phyloP scores from a whole-genome alignment of 2,113 vertebrate species.

The Channa maculata region DNA sequence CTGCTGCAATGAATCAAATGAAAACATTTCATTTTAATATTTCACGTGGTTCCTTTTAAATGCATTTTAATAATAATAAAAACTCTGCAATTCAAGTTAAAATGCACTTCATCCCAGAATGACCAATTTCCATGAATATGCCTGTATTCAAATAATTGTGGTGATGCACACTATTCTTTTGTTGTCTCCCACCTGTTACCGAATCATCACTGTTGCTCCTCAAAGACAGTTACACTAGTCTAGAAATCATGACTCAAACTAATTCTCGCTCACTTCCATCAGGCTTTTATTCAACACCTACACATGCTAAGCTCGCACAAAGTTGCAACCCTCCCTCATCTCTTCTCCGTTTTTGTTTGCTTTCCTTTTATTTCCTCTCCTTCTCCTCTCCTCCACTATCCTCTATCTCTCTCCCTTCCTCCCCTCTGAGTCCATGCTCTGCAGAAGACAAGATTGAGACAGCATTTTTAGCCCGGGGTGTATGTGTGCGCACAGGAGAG shows the following conservation, averaged over 20 bases:
- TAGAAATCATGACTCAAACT: constrained; percentile 53
- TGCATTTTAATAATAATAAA: no score
- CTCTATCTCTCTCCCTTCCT: background rate
- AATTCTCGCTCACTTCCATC: constrained; percentile 28
- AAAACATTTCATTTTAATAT: no score
- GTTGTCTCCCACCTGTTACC: constrained; percentile 36
- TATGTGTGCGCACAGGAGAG: constrained; percentile 42
- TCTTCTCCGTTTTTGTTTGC: background rate
- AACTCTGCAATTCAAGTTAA: no score
- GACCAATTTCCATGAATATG: no score
- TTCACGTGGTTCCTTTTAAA: no score
- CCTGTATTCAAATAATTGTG: no score
- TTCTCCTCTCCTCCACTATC: background rate
- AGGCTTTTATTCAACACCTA: constrained; percentile 54
- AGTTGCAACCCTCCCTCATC: constrained; percentile 24
- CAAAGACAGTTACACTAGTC: constrained; percentile 8
- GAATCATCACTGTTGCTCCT: constrained; percentile 38
- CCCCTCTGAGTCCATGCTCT: constrained; percentile 34
- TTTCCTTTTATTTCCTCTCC: background rate
- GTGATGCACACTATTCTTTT: background rate
- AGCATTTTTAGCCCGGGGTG: constrained; percentile 58
- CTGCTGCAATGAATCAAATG: no score
- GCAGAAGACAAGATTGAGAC: constrained; percentile 68
- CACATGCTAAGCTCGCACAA: constrained; percentile 43
- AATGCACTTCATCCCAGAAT: no score